Evolutionary conservation across 2,888 invertebrate species (phyloP).

Genomic region (Aphodius sticticus): DNA sequence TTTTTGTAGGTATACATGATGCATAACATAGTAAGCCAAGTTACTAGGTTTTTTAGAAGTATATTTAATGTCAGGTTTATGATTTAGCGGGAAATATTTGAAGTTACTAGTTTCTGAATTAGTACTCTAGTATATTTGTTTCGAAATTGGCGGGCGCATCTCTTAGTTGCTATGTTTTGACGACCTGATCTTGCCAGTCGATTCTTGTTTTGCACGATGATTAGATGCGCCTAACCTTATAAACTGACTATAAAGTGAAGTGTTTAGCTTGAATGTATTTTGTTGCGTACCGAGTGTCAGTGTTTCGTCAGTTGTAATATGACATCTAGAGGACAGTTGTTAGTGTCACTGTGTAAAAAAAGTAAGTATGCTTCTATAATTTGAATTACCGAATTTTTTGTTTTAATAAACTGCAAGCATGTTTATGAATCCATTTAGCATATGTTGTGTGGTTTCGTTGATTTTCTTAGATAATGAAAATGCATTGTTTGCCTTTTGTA

Average conservation of each 20-base stretch:
- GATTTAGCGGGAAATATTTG: not conserved
- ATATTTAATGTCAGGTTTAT: slow-evolving; percentile 4
- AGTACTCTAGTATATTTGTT: not conserved
- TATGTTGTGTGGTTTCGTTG: not conserved
- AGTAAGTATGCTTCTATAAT: not conserved
- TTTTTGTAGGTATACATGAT: not conserved
- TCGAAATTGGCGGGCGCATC: slow-evolving; percentile 4
- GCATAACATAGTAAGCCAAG: not conserved
- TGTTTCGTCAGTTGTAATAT: not conserved
- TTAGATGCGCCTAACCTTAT: not conserved
- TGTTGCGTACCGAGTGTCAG: not conserved
- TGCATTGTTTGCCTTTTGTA: slow-evolving; percentile 4
- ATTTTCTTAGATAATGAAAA: not conserved
- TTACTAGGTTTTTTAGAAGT: not conserved
- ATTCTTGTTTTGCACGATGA: not conserved
- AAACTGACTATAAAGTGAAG: not conserved
- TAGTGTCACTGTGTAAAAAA: not conserved
- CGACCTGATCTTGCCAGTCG: not conserved
- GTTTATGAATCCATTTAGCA: not conserved
- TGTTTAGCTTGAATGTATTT: not conserved
- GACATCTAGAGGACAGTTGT: slow-evolving; percentile 4
- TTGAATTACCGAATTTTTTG: not conserved
- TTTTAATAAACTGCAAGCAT: not conserved
- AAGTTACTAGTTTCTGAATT: slow-evolving; percentile 4
- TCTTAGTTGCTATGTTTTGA: not conserved